phyloP scores from a whole-genome alignment of 2,888 invertebrate genomes.

The Dicranocentrus wangi region DNA sequence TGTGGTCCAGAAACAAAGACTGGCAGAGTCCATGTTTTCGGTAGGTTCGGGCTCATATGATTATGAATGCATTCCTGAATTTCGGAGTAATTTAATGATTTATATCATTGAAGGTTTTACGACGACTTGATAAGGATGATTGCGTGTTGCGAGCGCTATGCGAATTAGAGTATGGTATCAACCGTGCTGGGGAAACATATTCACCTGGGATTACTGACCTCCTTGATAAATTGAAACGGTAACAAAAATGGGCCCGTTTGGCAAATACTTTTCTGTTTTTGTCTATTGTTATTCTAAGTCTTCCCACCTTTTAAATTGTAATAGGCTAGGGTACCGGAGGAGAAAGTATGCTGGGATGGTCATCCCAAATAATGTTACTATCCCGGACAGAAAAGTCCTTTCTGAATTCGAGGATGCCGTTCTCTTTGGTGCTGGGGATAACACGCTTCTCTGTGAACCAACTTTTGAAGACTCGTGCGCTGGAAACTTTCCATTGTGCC shows the following conservation, averaged over 20 bases:
- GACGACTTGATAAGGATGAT: slow-evolving; percentile 62
- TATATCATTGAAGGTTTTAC: slow-evolving; percentile 26
- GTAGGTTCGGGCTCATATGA: not conserved
- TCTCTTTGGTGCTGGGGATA: slow-evolving; percentile 38
- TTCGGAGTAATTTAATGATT: not conserved
- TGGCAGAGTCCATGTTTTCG: slow-evolving; percentile 43
- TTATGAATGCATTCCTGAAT: not conserved
- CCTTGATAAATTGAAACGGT: slow-evolving; percentile 49
- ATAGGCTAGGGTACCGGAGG: slow-evolving; percentile 22
- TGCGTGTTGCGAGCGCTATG: slow-evolving; percentile 62
- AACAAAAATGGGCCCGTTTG: not conserved
- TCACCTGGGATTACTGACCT: slow-evolving; percentile 15
- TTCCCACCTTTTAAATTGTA: not conserved
- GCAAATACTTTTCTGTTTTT: not conserved
- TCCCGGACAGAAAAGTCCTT: slow-evolving; percentile 50
- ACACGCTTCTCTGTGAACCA: not conserved
- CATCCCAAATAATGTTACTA: slow-evolving; percentile 38
- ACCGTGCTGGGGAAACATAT: not conserved
- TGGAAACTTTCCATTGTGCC: slow-evolving; percentile 30
- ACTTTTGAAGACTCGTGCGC: slow-evolving; percentile 7
- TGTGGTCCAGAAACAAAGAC: slow-evolving; percentile 10
- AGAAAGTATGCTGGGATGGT: slow-evolving; percentile 12
- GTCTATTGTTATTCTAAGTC: not conserved
- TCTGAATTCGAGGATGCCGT: slow-evolving; percentile 62
- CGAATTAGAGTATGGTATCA: slow-evolving; percentile 47